phyloP scores from a whole-genome alignment of 2,113 vertebrate species.

The Psittacula cyanocephala region DNA sequence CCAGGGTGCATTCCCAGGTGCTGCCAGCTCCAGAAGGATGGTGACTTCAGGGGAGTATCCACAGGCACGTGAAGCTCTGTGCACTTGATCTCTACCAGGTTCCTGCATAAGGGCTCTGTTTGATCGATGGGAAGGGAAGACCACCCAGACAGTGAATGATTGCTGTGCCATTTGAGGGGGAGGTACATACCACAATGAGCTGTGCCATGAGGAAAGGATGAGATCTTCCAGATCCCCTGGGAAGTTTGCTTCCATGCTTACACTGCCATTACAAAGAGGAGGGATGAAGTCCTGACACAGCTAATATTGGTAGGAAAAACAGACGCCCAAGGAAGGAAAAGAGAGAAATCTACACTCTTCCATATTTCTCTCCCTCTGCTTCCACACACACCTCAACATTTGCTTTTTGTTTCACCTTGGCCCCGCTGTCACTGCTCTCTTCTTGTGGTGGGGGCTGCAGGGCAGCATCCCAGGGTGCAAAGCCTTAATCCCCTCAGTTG shows the following conservation, averaged over 20 bases:
- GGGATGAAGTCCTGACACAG: not conserved
- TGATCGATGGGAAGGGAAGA: not conserved
- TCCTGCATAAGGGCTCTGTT: not conserved
- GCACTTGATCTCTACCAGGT: not conserved
- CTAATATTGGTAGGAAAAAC: not conserved
- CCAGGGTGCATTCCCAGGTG: not conserved
- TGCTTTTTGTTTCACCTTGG: not conserved
- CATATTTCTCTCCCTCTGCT: not conserved
- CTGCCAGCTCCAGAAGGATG: not conserved
- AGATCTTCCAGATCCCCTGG: not conserved
- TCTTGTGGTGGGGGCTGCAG: not conserved
- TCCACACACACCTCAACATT: not conserved
- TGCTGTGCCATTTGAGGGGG: not conserved
- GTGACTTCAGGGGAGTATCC: not conserved
- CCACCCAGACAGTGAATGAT: not conserved
- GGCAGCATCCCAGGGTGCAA: fast-evolving
- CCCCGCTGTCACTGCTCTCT: not conserved
- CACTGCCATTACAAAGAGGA: not conserved
- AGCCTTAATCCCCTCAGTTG: not conserved
- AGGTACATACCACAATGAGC: not conserved
- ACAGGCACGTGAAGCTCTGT: not conserved
- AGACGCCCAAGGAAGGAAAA: not conserved
- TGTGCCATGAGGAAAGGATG: not conserved
- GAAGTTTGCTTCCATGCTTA: fast-evolving
- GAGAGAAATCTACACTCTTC: not conserved